Evolutionary conservation across 1,140 invertebrate genomes (phyloP).

Genomic region (Drosophila insularis): DNA sequence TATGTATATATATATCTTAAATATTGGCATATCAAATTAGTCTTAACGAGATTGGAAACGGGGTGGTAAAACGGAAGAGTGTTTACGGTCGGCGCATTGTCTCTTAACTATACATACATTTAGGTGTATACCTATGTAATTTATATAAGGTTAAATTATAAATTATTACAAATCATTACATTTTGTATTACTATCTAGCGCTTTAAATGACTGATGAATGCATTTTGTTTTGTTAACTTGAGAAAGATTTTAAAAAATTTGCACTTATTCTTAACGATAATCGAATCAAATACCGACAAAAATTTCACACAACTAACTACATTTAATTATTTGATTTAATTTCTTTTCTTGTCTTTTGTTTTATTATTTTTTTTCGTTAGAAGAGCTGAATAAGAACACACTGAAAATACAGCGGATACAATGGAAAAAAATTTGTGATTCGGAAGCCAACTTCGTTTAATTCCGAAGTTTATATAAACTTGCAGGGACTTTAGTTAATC

Average conservation of each 20-base stretch:
- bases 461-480: not conserved
- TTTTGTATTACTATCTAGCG: conserved; percentile 1
- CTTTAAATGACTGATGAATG: not conserved
- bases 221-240: not conserved
- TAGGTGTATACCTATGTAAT: too few species aligned
- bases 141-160: not conserved
- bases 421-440: too few species aligned
- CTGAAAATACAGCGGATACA: too few species aligned
- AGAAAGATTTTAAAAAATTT: not conserved
- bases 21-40: conserved; percentile 18
- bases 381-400: too few species aligned
- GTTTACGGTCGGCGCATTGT: not conserved
- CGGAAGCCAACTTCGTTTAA: not conserved
- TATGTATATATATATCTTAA: conserved; percentile 8
- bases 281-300: not conserved
- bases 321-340: too few species aligned
- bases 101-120: not conserved
- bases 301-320: not conserved
- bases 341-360: too few species aligned
- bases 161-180: not conserved
- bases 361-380: too few species aligned
- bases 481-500: too few species aligned
- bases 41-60: conserved; percentile 6
- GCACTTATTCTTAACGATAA: not conserved
- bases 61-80: not conserved